Conservation (phyloP, 1,140 invertebrate genomes). For the Brachionus calyciflorus region DNA sequence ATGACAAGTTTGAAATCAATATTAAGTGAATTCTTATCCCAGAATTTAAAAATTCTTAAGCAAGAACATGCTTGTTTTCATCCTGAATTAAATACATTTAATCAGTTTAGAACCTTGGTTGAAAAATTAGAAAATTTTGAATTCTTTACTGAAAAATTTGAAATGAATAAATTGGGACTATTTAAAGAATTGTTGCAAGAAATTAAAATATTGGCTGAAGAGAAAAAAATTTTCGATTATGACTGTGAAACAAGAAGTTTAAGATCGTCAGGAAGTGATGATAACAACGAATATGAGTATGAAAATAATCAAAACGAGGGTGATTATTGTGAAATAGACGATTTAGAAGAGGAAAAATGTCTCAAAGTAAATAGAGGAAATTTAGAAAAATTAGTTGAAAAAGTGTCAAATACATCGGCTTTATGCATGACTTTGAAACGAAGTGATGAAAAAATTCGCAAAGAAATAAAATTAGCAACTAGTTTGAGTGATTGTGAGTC, state of each 20-base stretch:
- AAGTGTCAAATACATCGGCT: constrained; percentile 6
- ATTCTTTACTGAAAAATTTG: neutral
- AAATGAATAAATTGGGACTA: neutral
- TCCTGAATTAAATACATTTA: constrained; percentile 41
- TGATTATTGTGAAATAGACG: constrained; percentile 45
- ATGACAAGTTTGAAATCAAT: neutral
- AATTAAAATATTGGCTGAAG: constrained; percentile 1
- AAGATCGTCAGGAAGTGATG: neutral
- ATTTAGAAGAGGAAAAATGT: constrained; percentile 37
- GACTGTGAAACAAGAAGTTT: neutral
- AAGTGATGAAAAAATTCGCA: constrained; percentile 21
- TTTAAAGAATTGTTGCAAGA: constrained; percentile 18
- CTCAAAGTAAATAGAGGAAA: neutral
- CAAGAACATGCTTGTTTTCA: constrained; percentile 29
- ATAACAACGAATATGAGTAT: neutral
- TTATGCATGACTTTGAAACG: constrained; percentile 40
- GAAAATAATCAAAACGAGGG: neutral
- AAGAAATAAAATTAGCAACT: constrained; percentile 29
- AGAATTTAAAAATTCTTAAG: constrained; percentile 4
- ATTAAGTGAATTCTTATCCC: neutral
- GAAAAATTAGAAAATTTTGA: neutral
- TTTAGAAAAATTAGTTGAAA: constrained; percentile 31
- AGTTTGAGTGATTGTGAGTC: neutral
- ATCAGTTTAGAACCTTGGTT: constrained; percentile 7
- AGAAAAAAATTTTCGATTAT: constrained; percentile 16